Evolutionary conservation across 2,113 vertebrate species (phyloP).

Genomic region (Sardina pilchardus): DNA sequence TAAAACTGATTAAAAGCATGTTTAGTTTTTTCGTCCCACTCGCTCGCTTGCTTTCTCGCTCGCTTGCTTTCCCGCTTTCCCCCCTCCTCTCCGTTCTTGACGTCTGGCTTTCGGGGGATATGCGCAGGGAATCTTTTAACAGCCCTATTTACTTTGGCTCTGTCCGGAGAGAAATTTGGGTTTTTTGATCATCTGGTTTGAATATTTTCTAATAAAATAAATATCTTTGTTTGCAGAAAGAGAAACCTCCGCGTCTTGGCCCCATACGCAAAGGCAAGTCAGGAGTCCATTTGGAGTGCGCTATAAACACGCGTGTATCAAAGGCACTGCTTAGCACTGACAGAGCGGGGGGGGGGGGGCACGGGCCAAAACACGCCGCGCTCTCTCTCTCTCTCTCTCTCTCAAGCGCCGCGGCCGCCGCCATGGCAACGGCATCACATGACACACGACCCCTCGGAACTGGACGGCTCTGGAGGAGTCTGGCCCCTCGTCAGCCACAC

Average conservation of each 20-base stretch:
- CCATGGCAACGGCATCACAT: constrained; percentile 34
- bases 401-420: constrained; percentile 33
- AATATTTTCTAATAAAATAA: constrained; percentile 79
- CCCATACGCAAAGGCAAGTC: constrained; percentile 32
- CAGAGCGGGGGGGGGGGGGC: neutral
- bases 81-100: constrained; percentile 49
- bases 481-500: neutral
- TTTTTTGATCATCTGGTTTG: constrained; percentile 73
- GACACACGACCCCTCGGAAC: constrained; percentile 24
- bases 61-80: constrained; percentile 30
- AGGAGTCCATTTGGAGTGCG: constrained; percentile 56
- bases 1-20: constrained; percentile 54
- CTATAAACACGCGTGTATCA: constrained; percentile 55
- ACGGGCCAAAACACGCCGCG: constrained; percentile 25
- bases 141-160: constrained; percentile 75
- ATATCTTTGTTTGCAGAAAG: constrained; percentile 74
- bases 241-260: constrained; percentile 64
- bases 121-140: constrained; percentile 66
- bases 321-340: constrained; percentile 41
- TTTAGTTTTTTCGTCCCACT: constrained; percentile 30
- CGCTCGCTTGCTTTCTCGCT: constrained; percentile 20
- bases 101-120: constrained; percentile 59
- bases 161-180: constrained; percentile 61
- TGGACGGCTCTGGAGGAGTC: neutral
- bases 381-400: too few relatives aligned